Percentiles rank a stretch among this genome's conserved stretches.
Conservation (phyloP, 2,113 vertebrate species). For the Octodon degus region DNA sequence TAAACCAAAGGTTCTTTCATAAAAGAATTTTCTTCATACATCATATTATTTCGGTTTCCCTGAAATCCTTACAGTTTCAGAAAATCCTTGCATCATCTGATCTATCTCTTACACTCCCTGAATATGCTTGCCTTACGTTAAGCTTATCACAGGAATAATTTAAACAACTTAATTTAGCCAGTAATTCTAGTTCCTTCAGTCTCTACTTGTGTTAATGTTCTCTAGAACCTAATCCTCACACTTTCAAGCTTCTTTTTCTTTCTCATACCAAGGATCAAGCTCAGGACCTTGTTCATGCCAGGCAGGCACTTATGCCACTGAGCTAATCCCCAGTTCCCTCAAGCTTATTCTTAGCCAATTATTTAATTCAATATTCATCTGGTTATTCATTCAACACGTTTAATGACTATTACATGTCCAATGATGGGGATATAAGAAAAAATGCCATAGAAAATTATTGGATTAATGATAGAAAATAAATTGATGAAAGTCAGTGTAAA, state of each 20-base stretch:
- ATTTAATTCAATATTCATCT: conserved; percentile 37
- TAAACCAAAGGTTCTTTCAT: conserved; percentile 47
- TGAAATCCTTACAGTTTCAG: conserved; percentile 30
- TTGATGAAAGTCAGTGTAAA: background rate
- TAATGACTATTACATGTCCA: background rate
- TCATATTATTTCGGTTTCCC: conserved; percentile 2
- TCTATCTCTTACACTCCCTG: background rate
- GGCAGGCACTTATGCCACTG: too few species aligned
- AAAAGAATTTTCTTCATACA: background rate
- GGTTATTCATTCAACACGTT: conserved; percentile 35
- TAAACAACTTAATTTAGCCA: conserved; percentile 43
- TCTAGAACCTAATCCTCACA: background rate
- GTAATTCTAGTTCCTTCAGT: conserved; percentile 33
- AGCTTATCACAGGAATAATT: background rate
- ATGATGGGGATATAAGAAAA: background rate
- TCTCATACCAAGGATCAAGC: too few species aligned
- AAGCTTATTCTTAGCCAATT: background rate
- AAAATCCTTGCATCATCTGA: conserved; percentile 8
- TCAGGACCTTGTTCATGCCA: too few species aligned
- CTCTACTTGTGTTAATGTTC: background rate
- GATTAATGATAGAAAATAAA: conserved; percentile 49
- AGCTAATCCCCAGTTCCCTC: background rate
- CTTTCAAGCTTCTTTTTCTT: background rate
- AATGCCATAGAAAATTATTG: conserved; percentile 18
- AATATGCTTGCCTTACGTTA: conserved; percentile 6